phyloP scores from a whole-genome alignment of 2,113 vertebrate species.

The Bungarus multicinctus region DNA sequence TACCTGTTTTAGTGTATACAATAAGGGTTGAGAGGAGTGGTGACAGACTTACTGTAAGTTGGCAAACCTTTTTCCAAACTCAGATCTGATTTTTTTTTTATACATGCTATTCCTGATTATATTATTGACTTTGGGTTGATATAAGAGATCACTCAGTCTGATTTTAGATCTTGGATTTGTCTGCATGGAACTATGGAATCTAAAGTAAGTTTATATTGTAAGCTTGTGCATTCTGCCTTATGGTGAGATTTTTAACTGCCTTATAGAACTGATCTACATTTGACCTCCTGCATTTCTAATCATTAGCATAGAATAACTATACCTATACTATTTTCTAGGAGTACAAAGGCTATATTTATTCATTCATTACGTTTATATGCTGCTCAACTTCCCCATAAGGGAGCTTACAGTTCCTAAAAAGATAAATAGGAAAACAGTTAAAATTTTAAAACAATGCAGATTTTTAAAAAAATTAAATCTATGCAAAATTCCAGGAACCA shows the following conservation, averaged over 20 bases:
- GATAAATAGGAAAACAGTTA: not conserved
- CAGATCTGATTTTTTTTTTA: not conserved
- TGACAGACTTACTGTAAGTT: not conserved
- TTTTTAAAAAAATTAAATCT: not conserved
- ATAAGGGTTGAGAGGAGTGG: not conserved
- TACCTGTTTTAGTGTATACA: not conserved
- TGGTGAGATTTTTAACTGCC: not conserved
- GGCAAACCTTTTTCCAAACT: not conserved
- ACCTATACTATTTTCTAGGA: too few relatives aligned
- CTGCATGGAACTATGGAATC: not conserved
- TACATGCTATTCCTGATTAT: not conserved
- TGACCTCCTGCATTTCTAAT: too few relatives aligned
- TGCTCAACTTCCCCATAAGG: too few relatives aligned
- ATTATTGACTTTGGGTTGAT: not conserved
- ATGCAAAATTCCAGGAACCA: not conserved
- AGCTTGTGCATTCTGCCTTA: not conserved
- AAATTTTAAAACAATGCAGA: not conserved
- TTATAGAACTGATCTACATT: not conserved
- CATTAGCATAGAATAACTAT: too few relatives aligned
- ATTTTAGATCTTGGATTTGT: not conserved
- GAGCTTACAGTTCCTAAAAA: not conserved
- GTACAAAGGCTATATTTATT: too few relatives aligned
- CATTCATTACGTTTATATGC: too few relatives aligned
- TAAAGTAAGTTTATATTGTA: not conserved
- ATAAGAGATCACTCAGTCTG: not conserved